Percentiles rank a stretch among this genome's conserved stretches.
These are phyloP conservation scores for Temnothorax curvispinosus DNA, from an alignment of 1,140 invertebrate species.

Conservation along the genomic window DNA sequence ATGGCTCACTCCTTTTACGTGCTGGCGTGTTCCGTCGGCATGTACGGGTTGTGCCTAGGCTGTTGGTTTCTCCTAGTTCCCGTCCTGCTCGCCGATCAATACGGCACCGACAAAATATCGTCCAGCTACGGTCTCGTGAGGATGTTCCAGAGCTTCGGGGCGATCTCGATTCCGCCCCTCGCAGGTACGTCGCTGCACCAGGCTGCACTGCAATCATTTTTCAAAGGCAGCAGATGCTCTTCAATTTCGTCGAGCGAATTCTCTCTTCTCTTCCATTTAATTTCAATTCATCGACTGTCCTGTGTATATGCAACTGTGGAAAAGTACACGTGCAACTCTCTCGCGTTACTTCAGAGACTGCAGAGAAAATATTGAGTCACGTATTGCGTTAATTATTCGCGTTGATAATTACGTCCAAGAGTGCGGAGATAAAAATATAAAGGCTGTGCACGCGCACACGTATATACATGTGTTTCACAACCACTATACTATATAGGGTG, in stretches of 20 bases:
- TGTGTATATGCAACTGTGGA: not conserved
- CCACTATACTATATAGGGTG: not conserved
- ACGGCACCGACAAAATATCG: constrained; percentile 90
- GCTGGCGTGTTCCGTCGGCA: constrained; percentile 87
- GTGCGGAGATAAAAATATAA: constrained; percentile 45
- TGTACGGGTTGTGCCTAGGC: constrained; percentile 90
- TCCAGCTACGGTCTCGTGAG: constrained; percentile 91
- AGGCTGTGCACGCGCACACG: not conserved
- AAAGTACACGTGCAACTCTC: not conserved
- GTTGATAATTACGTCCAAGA: not conserved
- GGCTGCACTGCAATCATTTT: not conserved
- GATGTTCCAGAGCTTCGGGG: constrained; percentile 91
- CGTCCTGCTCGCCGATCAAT: constrained; percentile 90
- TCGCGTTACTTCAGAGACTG: not conserved
- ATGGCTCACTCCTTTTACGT: constrained; percentile 88
- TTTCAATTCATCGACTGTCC: not conserved
- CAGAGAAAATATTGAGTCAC: not conserved
- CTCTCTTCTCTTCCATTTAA: not conserved
- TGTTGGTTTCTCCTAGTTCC: constrained; percentile 92
- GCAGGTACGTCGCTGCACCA: constrained; percentile 84
- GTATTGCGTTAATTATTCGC: constrained; percentile 10
- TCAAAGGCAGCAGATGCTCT: not conserved
- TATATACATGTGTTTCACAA: not conserved
- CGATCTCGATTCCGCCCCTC: constrained; percentile 90
- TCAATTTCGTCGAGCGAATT: not conserved